Evolutionary conservation across 2,888 invertebrate species (phyloP).

Genomic region (Nycteola revayana): DNA sequence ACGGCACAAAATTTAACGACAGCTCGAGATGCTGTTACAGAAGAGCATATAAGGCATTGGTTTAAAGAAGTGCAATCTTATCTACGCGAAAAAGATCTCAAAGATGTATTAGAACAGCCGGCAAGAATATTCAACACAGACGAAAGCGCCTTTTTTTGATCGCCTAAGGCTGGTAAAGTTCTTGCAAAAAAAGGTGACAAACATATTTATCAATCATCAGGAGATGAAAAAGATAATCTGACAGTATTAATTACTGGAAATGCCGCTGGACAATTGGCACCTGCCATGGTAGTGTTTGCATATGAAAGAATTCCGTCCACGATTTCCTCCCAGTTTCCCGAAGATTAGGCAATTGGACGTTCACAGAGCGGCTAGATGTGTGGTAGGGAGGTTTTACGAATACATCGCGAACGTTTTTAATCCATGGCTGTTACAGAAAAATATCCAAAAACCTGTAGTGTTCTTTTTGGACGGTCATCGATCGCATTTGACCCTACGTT

Average conservation of each 20-base stretch:
- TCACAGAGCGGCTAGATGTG: slow-evolving; percentile 39
- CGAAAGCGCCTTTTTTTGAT: slow-evolving; percentile 26
- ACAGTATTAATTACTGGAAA: slow-evolving; percentile 37
- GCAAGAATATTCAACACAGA: slow-evolving; percentile 35
- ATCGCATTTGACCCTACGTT: slow-evolving; percentile 29
- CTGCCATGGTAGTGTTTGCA: slow-evolving; percentile 39
- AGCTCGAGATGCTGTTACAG: slow-evolving; percentile 28
- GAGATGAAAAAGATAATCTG: slow-evolving; percentile 31
- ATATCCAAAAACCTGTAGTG: slow-evolving; percentile 28
- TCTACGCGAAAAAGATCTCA: not conserved
- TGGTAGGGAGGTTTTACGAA: slow-evolving; percentile 42
- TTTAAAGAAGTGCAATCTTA: slow-evolving; percentile 5
- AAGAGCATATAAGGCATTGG: slow-evolving; percentile 22
- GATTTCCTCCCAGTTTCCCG: slow-evolving; percentile 1
- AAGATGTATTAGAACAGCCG: slow-evolving; percentile 22
- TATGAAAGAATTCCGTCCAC: slow-evolving; percentile 28
- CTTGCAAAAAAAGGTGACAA: slow-evolving; percentile 33
- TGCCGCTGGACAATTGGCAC: slow-evolving; percentile 34
- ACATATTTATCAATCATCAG: slow-evolving; percentile 28
- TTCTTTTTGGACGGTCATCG: slow-evolving; percentile 34
- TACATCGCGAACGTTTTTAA: slow-evolving; percentile 44
- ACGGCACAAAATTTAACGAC: slow-evolving; percentile 31
- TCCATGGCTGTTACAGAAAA: slow-evolving; percentile 27
- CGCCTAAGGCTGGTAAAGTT: slow-evolving; percentile 29
- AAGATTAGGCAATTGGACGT: not conserved